Base-by-base conservation (phyloP, 2,888 invertebrate species). In the Ectobius pallidus region DNA sequence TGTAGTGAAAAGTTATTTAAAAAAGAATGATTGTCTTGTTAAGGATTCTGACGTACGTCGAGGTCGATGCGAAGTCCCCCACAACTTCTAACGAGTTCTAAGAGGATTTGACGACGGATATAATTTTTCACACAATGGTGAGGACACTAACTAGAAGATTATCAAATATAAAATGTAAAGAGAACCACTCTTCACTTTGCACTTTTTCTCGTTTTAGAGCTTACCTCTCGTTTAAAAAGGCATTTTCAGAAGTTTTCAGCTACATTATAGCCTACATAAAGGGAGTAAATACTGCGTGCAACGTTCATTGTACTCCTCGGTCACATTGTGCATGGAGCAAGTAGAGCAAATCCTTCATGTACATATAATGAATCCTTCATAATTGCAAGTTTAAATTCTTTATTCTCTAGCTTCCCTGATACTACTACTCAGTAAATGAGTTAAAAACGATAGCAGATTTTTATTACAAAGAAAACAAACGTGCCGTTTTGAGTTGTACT, bases 91-190 rank as follows among this genome's bases (percentile, higher is more conserved):
- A 46, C 11, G n/a, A 46, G 46, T 46, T 6, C n/a, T 14, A 46
- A 46, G 46, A 46, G 46, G 46, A 46, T 46, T 46, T 46, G n/a
- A n/a, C n/a, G 46, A 46, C n/a, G 46, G 46, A 46, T n/a, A n/a
- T 46, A 11, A 46, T 39, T 9, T 6, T 39, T 39, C 7, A 14
- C 14, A 39, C 39, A 39, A 39, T 39, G 14, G 39, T 6, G 6
- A 14, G 39, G 39, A 14, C n/a, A 46, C n/a, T 14, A 46, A 46
- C 7, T n/a, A 14, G n/a, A 7, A n/a, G 46, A 46, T 46, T 46
- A 46, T 7, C n/a, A n/a, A 46, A 46, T n/a, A 46, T 46, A 46
- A 46, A 46, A 46, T n/a, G n/a, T n/a, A 46, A 46, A 46, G n/a
- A 46, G 3, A 3, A 14, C 4, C 7, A 14, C 6, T 14, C 7